Evolutionary conservation across 2,888 invertebrate species (phyloP).

Genomic region (Linyphia triangularis): DNA sequence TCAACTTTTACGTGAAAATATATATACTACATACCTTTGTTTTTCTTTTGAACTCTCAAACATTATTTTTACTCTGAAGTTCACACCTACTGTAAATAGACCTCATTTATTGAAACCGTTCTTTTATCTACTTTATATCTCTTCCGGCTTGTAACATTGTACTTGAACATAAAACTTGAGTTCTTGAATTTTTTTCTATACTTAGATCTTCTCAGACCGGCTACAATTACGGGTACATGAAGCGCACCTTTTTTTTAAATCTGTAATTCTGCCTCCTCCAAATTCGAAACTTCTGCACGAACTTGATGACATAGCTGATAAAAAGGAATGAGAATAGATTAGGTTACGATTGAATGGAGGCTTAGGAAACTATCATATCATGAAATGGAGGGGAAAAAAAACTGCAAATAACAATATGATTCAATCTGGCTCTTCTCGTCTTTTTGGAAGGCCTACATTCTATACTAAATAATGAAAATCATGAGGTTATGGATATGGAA

Average conservation of each 20-base stretch:
- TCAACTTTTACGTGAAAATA: too few species aligned
- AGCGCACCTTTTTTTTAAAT: background rate
- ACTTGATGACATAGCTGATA: background rate
- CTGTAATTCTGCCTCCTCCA: background rate
- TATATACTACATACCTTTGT: too few species aligned
- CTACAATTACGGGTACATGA: background rate
- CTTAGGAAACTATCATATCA: background rate
- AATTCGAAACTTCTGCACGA: background rate
- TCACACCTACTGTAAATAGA: background rate
- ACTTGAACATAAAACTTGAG: background rate
- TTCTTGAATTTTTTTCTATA: background rate
- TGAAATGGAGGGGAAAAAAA: background rate
- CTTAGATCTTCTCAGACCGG: background rate
- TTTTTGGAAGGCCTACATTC: too few species aligned
- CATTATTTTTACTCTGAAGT: too few species aligned
- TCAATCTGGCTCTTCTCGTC: too few species aligned
- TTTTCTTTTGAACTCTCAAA: too few species aligned
- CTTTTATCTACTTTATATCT: background rate
- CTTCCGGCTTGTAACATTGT: background rate
- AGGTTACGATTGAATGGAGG: background rate
- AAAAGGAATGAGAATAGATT: background rate
- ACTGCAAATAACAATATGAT: too few species aligned
- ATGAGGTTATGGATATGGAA: too few species aligned
- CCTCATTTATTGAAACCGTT: background rate
- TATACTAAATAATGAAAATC: too few species aligned